These are phyloP conservation scores for Hypanus sabinus DNA, from an alignment of 2,113 vertebrate species.

Conservation along the genomic window DNA sequence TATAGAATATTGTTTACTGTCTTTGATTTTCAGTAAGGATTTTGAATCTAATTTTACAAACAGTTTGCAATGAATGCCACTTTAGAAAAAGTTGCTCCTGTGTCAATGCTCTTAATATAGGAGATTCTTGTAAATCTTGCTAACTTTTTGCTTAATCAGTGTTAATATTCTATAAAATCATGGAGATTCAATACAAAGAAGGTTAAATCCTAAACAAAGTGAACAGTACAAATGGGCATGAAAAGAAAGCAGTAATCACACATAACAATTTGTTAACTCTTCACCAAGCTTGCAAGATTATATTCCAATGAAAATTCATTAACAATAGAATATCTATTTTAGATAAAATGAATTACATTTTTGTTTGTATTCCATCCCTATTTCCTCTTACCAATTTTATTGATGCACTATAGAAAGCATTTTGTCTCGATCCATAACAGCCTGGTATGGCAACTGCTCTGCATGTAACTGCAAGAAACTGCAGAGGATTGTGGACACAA, in stretches of 20 bases:
- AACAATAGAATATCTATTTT: background rate
- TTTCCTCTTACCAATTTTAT: too few species aligned
- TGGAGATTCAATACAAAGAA: background rate
- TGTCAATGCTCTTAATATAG: background rate
- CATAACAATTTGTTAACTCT: background rate
- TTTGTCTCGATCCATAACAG: too few species aligned
- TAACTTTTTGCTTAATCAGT: background rate
- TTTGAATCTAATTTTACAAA: background rate
- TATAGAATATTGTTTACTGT: background rate
- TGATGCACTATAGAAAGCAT: too few species aligned
- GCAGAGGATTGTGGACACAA: too few species aligned
- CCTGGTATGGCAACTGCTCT: too few species aligned
- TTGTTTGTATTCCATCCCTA: background rate
- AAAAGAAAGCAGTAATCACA: background rate
- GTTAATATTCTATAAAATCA: background rate
- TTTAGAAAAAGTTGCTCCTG: background rate
- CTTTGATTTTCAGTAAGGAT: too few species aligned
- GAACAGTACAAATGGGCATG: background rate
- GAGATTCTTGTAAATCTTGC: slow-evolving; percentile 1
- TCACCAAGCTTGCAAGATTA: background rate
- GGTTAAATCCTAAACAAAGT: background rate
- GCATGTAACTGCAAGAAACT: too few species aligned
- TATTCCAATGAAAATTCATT: background rate
- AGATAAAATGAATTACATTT: background rate
- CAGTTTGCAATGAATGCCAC: background rate